Conservation (phyloP, 2,888 invertebrate species). For the Xylophagus ater region DNA sequence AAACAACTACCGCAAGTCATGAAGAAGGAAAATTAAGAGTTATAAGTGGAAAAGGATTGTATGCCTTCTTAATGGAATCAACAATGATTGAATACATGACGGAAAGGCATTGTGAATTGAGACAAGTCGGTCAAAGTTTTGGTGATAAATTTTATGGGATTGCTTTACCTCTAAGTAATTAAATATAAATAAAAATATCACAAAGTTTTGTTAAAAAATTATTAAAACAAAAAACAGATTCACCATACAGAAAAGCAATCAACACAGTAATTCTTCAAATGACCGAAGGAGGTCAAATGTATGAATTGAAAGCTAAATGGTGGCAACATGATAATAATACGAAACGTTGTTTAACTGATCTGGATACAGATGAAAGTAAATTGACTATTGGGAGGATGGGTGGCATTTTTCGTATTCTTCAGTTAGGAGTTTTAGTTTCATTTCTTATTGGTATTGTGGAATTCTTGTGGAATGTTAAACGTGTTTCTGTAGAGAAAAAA, state of each 20-base stretch:
- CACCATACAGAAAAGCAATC: slow-evolving; percentile 66
- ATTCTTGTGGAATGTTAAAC: slow-evolving; percentile 72
- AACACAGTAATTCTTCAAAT: slow-evolving; percentile 81
- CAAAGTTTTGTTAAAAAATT: background rate
- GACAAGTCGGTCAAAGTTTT: slow-evolving; percentile 68
- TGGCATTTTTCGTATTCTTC: slow-evolving; percentile 80
- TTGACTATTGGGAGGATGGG: slow-evolving; percentile 58
- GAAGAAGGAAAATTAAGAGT: slow-evolving; percentile 82
- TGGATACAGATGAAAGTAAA: slow-evolving; percentile 31
- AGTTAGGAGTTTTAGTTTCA: slow-evolving; percentile 59
- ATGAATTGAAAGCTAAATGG: slow-evolving; percentile 79
- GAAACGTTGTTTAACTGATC: slow-evolving; percentile 27
- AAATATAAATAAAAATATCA: background rate
- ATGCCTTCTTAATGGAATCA: slow-evolving; percentile 95
- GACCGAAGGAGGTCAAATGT: slow-evolving; percentile 77
- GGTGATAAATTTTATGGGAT: slow-evolving; percentile 92
- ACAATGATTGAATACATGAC: slow-evolving; percentile 87
- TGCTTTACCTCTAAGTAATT: slow-evolving; percentile 77
- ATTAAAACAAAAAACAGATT: slow-evolving; percentile 44
- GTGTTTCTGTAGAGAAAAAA: slow-evolving; percentile 65
- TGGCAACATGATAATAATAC: slow-evolving; percentile 63
- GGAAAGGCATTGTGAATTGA: slow-evolving; percentile 74
- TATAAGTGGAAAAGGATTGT: slow-evolving; percentile 60
- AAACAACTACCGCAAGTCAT: slow-evolving; percentile 72
- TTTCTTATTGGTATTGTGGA: slow-evolving; percentile 67